phyloP scores from a whole-genome alignment of 1,140 invertebrate species.

The Whitmania pigra region DNA sequence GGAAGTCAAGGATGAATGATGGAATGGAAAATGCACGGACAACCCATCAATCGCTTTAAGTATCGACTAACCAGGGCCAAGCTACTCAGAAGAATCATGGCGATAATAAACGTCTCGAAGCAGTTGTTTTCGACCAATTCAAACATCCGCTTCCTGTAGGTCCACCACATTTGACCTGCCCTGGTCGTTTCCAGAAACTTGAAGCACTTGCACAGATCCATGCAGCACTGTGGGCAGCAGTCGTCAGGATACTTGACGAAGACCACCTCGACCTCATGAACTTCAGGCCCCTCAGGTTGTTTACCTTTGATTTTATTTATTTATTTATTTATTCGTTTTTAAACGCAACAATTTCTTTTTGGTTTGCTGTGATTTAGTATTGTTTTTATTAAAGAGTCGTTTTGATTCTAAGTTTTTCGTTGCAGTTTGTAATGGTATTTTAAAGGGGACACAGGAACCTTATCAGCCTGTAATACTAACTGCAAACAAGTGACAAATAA shows the following conservation, averaged over 20 bases:
- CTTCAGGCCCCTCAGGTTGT: slow-evolving; percentile 3
- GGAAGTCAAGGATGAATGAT: neutral
- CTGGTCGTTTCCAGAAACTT: slow-evolving; percentile 47
- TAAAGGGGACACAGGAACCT: neutral
- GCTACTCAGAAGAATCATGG: slow-evolving; percentile 90
- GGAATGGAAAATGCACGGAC: neutral
- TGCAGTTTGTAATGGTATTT: neutral
- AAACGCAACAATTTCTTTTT: neutral
- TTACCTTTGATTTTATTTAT: neutral
- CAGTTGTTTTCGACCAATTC: slow-evolving; percentile 91
- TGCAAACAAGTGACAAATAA: neutral
- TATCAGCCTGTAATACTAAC: neutral
- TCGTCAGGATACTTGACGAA: slow-evolving; percentile 12
- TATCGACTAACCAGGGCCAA: slow-evolving; percentile 65
- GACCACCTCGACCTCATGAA: slow-evolving; percentile 14
- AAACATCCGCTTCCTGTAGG: slow-evolving; percentile 60
- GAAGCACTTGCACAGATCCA: slow-evolving; percentile 10
- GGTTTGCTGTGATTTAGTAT: neutral
- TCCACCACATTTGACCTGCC: slow-evolving; percentile 85
- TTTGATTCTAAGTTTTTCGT: neutral
- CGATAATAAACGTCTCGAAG: slow-evolving; percentile 92
- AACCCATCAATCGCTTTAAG: neutral
- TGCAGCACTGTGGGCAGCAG: slow-evolving; percentile 16
- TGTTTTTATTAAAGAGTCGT: too few relatives aligned
- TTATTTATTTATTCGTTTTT: neutral